phyloP scores from a whole-genome alignment of 2,888 invertebrate genomes.

The Metallyticus violacea region DNA sequence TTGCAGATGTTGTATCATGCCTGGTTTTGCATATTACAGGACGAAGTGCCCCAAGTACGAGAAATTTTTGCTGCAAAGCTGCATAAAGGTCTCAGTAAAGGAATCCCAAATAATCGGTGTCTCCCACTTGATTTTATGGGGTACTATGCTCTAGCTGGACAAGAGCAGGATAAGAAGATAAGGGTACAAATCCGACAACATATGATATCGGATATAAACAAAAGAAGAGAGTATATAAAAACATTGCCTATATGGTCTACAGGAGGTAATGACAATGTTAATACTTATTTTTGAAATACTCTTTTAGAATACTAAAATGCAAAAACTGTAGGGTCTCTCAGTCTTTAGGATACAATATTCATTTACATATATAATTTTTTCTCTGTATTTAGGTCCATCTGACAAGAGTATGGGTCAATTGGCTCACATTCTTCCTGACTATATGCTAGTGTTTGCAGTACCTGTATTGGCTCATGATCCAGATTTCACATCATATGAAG shows the following conservation, averaged over 20 bases:
- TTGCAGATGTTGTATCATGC: too few relatives aligned
- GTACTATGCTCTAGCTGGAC: slow-evolving; percentile 86
- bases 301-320: too few relatives aligned
- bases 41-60: slow-evolving; percentile 75
- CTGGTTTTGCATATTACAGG: slow-evolving; percentile 40
- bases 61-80: slow-evolving; percentile 86
- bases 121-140: slow-evolving; percentile 96
- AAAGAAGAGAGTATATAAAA: slow-evolving; percentile 87
- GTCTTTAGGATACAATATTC: too few relatives aligned
- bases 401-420: slow-evolving; percentile 73
- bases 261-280: slow-evolving; percentile 43
- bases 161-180: slow-evolving; percentile 79
- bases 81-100: slow-evolving; percentile 82
- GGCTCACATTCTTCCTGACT: slow-evolving; percentile 91
- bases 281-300: background rate
- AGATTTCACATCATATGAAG: slow-evolving; percentile 72
- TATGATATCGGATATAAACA: slow-evolving; percentile 83
- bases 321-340: too few relatives aligned
- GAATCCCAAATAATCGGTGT: slow-evolving; percentile 84
- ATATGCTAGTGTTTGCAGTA: slow-evolving; percentile 95
- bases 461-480: slow-evolving; percentile 94
- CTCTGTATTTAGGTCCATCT: slow-evolving; percentile 46
- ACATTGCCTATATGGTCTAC: slow-evolving; percentile 71
- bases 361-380: background rate
- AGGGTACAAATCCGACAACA: slow-evolving; percentile 68